Percentiles rank a stretch among this genome's conserved stretches.
Evolutionary conservation across 1,140 invertebrate species (phyloP).

Genomic region (Cydia fagiglandana): DNA sequence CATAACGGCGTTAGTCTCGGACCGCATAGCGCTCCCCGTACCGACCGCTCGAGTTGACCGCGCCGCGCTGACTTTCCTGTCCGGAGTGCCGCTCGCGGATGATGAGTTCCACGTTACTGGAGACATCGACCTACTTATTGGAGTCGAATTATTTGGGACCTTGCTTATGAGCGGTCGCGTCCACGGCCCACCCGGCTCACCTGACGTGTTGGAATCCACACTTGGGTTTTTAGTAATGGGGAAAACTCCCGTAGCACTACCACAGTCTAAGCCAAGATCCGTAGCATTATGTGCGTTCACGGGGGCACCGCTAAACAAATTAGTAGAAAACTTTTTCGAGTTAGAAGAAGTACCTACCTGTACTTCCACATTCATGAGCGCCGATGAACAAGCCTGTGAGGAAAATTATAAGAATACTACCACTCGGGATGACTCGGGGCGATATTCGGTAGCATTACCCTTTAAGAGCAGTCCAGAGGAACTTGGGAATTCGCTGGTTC

Average conservation of each 20-base stretch:
- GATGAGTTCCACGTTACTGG: not conserved
- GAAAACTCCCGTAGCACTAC: not conserved
- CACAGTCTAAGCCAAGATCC: too few relatives aligned
- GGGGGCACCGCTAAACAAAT: too few relatives aligned
- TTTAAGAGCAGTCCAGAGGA: not conserved
- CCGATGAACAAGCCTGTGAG: too few relatives aligned
- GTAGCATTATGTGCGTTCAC: too few relatives aligned
- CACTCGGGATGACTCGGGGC: too few relatives aligned
- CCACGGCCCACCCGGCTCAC: not conserved
- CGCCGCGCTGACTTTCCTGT: not conserved
- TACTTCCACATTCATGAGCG: too few relatives aligned
- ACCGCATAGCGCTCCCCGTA: not conserved
- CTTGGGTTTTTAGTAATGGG: not conserved
- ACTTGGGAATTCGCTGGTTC: not conserved
- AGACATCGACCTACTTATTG: not conserved
- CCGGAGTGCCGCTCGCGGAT: not conserved
- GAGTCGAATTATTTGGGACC: not conserved
- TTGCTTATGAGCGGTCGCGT: not conserved
- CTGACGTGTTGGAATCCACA: not conserved
- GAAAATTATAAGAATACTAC: too few relatives aligned
- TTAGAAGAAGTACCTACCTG: too few relatives aligned
- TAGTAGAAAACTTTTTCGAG: too few relatives aligned
- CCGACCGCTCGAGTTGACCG: not conserved
- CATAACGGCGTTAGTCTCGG: not conserved
- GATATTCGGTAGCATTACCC: not conserved